Percentiles rank a stretch among this genome's conserved stretches.
These are phyloP conservation scores for Aplodontia rufa DNA, from an alignment of 2,113 vertebrate species.

Conservation along the genomic window DNA sequence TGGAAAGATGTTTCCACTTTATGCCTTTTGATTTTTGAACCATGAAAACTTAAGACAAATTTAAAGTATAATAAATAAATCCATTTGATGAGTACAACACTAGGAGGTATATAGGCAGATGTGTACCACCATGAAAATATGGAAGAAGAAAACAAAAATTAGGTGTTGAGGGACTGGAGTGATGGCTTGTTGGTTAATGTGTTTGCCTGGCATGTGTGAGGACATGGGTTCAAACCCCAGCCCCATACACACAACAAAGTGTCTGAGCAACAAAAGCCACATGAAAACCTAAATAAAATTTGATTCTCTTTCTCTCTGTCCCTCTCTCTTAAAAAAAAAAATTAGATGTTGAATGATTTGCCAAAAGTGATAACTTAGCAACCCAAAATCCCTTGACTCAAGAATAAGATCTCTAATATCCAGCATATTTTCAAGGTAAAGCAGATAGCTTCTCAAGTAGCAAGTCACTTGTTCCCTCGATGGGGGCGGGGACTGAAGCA, in stretches of 20 bases:
- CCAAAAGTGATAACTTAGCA: background rate
- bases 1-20: background rate
- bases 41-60: background rate
- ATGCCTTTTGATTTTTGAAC: background rate
- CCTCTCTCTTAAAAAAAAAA: too few relatives aligned
- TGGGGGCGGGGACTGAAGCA: too few relatives aligned
- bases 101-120: background rate
- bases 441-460: background rate
- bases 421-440: conserved; percentile 10
- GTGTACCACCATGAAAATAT: background rate
- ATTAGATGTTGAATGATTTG: background rate
- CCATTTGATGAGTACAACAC: background rate
- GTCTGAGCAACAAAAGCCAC: too few relatives aligned
- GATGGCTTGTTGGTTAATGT: too few relatives aligned
- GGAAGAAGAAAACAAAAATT: background rate
- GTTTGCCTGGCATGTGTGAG: too few relatives aligned
- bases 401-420: too few relatives aligned
- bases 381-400: background rate
- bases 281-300: too few relatives aligned
- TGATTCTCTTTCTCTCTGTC: too few relatives aligned
- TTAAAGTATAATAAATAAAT: background rate
- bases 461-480: background rate
- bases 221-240: too few relatives aligned
- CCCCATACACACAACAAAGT: too few relatives aligned
- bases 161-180: too few relatives aligned